Evolutionary conservation across 2,797 vertebrate genomes (phyloP).

Genomic region (Sebastes nivosus): DNA sequence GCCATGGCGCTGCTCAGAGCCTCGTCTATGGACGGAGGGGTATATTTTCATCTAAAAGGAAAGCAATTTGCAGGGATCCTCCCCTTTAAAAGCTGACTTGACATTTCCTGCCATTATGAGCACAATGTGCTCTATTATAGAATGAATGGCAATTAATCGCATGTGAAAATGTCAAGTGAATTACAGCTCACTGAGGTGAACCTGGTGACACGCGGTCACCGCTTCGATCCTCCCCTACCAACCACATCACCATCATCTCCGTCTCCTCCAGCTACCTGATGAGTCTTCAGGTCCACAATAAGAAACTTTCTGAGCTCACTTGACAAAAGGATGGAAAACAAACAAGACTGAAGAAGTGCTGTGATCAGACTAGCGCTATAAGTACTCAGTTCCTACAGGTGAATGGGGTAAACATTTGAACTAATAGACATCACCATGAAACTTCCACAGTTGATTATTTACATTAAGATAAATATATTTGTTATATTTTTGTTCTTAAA

Average conservation of each 20-base stretch:
- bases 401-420: too few species aligned
- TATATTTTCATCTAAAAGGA: constrained; percentile 78
- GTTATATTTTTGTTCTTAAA: neutral
- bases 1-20: constrained; percentile 21
- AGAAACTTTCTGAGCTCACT: constrained; percentile 10
- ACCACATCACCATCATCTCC: neutral
- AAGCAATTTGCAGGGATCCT: constrained; percentile 73
- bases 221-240: neutral
- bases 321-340: neutral
- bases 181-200: constrained; percentile 66
- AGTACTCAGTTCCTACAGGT: too few species aligned
- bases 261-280: neutral
- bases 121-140: constrained; percentile 77
- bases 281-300: neutral
- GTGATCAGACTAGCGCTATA: neutral
- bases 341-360: neutral
- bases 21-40: constrained; percentile 31
- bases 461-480: neutral
- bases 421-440: neutral
- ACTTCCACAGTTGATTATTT: neutral
- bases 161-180: constrained; percentile 80
- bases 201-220: constrained; percentile 45
- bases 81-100: constrained; percentile 77
- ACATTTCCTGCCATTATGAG: constrained; percentile 82
- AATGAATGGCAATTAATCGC: constrained; percentile 79